A percentile compares a stretch with the other conserved stretches of the same genome.
Evolutionary conservation across 2,888 invertebrate species (phyloP).

Genomic region (Lepidonotus clava): DNA sequence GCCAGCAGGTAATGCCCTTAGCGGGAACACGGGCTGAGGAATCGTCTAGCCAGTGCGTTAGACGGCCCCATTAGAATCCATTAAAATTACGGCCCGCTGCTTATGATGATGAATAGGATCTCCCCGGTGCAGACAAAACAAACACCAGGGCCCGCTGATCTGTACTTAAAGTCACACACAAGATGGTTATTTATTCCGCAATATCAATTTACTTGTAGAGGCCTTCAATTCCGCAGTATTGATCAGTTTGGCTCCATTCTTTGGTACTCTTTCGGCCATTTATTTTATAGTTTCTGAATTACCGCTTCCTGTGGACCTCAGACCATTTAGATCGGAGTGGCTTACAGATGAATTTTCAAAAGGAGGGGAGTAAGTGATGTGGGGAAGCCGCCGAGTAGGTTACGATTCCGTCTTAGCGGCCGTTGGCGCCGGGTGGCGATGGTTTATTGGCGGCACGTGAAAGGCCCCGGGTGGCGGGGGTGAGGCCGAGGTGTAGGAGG

Average conservation of each 20-base stretch:
- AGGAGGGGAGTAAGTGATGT: background rate
- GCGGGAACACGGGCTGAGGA: background rate
- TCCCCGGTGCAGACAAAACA: no score
- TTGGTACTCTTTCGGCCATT: no score
- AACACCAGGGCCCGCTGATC: no score
- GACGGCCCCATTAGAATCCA: background rate
- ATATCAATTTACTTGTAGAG: no score
- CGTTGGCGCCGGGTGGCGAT: background rate
- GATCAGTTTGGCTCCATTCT: no score
- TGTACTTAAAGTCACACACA: no score
- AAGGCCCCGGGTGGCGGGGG: background rate
- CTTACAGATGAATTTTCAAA: no score
- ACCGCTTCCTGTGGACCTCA: no score
- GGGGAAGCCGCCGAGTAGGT: background rate
- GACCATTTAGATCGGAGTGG: no score
- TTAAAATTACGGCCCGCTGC: background rate
- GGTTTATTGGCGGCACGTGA: slow-evolving; percentile 6
- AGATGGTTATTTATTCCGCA: no score
- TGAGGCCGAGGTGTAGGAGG: background rate
- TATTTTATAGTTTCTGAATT: no score
- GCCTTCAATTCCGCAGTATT: no score
- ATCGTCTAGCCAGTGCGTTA: background rate
- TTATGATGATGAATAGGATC: background rate
- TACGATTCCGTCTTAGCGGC: background rate
- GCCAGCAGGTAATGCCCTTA: background rate